Evolutionary conservation across 2,888 invertebrate species (phyloP).

Genomic region (Amiota minor): DNA sequence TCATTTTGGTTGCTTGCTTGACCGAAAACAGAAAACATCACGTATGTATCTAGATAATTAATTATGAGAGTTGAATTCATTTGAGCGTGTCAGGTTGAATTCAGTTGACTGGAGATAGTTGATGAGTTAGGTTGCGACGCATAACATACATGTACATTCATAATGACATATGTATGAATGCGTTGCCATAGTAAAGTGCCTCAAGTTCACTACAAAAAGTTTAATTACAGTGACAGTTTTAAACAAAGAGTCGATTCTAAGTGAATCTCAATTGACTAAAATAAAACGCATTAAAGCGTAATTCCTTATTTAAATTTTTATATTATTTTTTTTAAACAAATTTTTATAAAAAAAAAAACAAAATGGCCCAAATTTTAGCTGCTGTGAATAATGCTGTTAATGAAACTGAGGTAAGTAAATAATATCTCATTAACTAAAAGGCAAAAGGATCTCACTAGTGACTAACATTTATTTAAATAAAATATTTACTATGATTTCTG

Average conservation of each 20-base stretch:
- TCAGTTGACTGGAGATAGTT: conserved; percentile 66
- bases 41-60: too few species aligned
- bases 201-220: conserved; percentile 29
- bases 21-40: too few species aligned
- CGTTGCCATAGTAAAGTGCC: conserved; percentile 49
- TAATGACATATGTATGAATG: neutral
- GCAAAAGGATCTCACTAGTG: too few species aligned
- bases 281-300: conserved; percentile 29
- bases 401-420: conserved; percentile 62
- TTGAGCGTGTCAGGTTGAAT: conserved; percentile 2
- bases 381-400: conserved; percentile 50
- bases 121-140: conserved; percentile 69
- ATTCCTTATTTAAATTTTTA: neutral
- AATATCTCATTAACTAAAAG: neutral
- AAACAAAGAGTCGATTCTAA: neutral
- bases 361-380: conserved; percentile 61
- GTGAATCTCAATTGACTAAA: conserved; percentile 26
- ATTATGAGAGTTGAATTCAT: too few species aligned
- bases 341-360: conserved; percentile 34
- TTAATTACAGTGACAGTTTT: neutral
- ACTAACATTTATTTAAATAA: too few species aligned
- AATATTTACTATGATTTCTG: too few species aligned
- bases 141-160: neutral
- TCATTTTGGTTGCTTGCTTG: too few species aligned
- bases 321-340: conserved; percentile 22